Conservation (phyloP, 2,888 invertebrate species). For the Drosophila pegasa region DNA sequence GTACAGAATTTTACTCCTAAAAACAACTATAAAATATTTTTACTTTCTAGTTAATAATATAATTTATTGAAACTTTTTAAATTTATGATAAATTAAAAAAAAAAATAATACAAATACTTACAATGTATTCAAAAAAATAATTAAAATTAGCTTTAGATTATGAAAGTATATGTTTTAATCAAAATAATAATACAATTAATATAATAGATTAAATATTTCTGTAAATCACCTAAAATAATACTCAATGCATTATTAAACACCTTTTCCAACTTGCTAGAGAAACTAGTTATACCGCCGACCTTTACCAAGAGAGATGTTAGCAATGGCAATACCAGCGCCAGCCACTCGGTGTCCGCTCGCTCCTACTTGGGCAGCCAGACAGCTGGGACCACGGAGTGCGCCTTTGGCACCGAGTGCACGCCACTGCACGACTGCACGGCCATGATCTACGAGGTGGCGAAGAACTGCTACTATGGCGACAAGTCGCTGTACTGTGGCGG, state of each 20-base stretch:
- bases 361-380: slow-evolving; percentile 73
- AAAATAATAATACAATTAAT: too few relatives aligned
- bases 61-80: too few relatives aligned
- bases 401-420: slow-evolving; percentile 83
- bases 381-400: slow-evolving; percentile 71
- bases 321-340: slow-evolving; percentile 29
- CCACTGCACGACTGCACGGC: slow-evolving; percentile 84
- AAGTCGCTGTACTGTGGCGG: slow-evolving; percentile 84
- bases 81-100: too few relatives aligned
- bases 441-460: slow-evolving; percentile 84
- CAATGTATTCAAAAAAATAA: too few relatives aligned
- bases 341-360: slow-evolving; percentile 66
- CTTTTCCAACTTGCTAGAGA: slow-evolving; percentile 35
- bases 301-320: slow-evolving; percentile 14
- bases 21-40: too few relatives aligned
- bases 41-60: too few relatives aligned
- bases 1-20: too few relatives aligned
- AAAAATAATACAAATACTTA: too few relatives aligned
- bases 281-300: slow-evolving; percentile 51
- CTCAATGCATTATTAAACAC: not conserved
- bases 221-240: too few relatives aligned
- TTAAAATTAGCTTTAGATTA: too few relatives aligned
- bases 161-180: too few relatives aligned
- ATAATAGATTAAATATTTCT: too few relatives aligned
- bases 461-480: slow-evolving; percentile 84